These are phyloP conservation scores for Phocoena phocoena DNA, from an alignment of 2,113 vertebrate genomes.

Conservation along the genomic window DNA sequence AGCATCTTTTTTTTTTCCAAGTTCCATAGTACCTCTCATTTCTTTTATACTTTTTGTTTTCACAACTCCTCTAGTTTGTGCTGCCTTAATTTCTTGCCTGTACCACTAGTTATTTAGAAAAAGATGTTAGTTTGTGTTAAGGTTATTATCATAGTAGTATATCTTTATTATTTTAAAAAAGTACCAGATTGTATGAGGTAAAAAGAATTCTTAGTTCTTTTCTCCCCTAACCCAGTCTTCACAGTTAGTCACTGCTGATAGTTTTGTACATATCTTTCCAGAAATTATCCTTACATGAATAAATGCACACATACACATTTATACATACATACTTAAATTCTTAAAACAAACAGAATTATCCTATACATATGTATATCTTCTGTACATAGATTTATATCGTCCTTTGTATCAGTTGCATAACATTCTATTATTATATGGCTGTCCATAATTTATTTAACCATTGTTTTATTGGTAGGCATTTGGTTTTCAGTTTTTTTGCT, in stretches of 20 bases:
- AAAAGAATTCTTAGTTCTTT: conserved; percentile 2
- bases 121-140: not conserved
- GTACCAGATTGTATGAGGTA: not conserved
- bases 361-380: not conserved
- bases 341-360: not conserved
- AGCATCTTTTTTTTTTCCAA: not conserved
- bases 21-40: not conserved
- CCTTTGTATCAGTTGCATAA: not conserved
- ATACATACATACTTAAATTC: not conserved
- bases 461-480: not conserved
- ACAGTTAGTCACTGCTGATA: not conserved
- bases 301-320: not conserved
- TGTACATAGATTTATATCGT: not conserved
- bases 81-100: not conserved
- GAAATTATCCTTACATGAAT: not conserved
- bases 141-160: not conserved
- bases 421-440: not conserved
- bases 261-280: not conserved
- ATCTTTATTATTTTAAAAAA: not conserved
- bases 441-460: not conserved
- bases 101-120: not conserved
- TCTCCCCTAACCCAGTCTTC: not conserved
- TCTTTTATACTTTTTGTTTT: not conserved
- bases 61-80: not conserved
- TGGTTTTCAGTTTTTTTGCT: conserved; percentile 12